Base-by-base conservation (phyloP, 2,888 invertebrate species). In the Heliconius ismenius region DNA sequence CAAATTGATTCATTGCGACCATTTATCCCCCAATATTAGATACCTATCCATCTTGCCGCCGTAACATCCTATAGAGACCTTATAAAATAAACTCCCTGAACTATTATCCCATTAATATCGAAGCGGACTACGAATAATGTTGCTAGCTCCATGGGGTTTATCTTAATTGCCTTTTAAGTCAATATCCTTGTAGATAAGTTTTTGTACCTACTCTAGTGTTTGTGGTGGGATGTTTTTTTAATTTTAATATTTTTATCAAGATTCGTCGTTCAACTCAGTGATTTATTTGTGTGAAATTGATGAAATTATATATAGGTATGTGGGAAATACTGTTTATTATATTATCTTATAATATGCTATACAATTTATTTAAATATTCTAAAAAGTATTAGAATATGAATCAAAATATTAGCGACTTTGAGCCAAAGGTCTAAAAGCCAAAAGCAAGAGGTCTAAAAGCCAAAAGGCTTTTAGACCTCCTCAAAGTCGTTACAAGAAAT, bases 91-190 rank as follows among this genome's bases (percentile, higher is more conserved):
- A 78, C 78, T 80, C 82, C 81, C 76, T 80, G 75, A 80, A 79
- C 82, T 81, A 81, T 86, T 86, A 83, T 86, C 86, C 85, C 83
- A 86, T 88, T 85, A 88, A 89, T 89, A 88, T 87, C 86, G 85
- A 83, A 84, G 81, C 79, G 78, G 80, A 83, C 81, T 83, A 78
- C 79, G 81, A 84, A 86, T 86, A 85, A 86, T 86, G 86, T 87
- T 87, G 83, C 85, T 80, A 80, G 80, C 83, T 79, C 85, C 85
- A 86, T 87, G 84, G 84, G 86, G 83, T 86, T 89, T 89, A 90
- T 89, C 90, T 89, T 90, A 90, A 91, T 91, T 89, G 89, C 86
- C 86, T 86, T 83, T 83, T 83, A 86, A 86, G 85, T 87, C 85
- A 84, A 87, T 88, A 87, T 85, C 85, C 84, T 81, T 75, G 76